Percentiles rank a stretch among this genome's conserved stretches.
Conservation (phyloP, 2,113 vertebrate species). For the Gymnarchus niloticus region DNA sequence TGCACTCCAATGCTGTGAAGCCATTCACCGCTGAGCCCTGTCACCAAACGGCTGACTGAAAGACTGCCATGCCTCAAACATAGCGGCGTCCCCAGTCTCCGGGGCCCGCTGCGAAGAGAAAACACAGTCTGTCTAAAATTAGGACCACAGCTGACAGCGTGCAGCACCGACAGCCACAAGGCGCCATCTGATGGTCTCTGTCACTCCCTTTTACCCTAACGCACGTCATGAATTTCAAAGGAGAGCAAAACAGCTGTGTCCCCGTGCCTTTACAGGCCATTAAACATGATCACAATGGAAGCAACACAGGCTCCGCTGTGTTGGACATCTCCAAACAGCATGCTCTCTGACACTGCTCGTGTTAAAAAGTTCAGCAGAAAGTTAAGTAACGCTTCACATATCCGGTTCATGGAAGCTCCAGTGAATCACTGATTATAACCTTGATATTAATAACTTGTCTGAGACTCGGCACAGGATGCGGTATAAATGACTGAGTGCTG, state of each 20-base stretch:
- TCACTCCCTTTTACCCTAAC: not conserved
- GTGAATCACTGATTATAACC: not conserved
- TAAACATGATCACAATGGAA: not conserved
- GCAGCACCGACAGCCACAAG: not conserved
- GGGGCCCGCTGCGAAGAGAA: not conserved
- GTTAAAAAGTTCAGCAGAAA: not conserved
- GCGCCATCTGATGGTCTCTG: not conserved
- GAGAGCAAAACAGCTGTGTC: not conserved
- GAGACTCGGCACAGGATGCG: not conserved
- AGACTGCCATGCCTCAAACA: not conserved
- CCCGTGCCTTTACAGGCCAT: not conserved
- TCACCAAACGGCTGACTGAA: not conserved
- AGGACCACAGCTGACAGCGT: constrained; percentile 6
- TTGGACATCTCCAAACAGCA: not conserved
- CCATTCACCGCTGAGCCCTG: not conserved
- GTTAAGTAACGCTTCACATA: not conserved
- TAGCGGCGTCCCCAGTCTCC: not conserved
- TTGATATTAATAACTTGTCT: not conserved
- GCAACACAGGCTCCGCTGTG: not conserved
- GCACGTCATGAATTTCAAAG: not conserved
- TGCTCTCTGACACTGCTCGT: not conserved
- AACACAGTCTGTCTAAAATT: not conserved
- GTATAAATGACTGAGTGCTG: not conserved
- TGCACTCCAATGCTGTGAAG: not conserved
- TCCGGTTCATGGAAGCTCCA: not conserved